Evolutionary conservation across 1,140 invertebrate genomes (phyloP), one percentile per base, ranked within the genome.

Genomic region (Halesus radiatus): DNA sequence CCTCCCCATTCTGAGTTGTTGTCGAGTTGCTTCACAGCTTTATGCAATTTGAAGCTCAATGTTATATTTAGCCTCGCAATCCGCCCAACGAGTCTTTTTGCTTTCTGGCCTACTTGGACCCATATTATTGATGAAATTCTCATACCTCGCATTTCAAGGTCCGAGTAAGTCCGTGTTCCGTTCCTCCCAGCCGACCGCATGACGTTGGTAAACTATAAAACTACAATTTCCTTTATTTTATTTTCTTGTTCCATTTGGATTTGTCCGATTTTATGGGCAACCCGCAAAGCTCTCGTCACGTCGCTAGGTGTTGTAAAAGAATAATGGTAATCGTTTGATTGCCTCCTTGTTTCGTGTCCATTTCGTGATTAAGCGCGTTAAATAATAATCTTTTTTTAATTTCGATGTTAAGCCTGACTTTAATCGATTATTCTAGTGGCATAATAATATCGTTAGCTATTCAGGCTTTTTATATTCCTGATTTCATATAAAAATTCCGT

Each of bases 61-160:
- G 66, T 70, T 45, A 70, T 52, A 50, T 50, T 70, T 70, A 18
- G 32, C 66, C 5, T 70, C 66, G 18, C 32, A 70, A 70, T 70
- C 37, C 32, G 29, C 29, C 29, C 62, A 7, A 37, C 66, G 32
- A 50, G 16, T 45, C 29, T 70, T 52, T 64, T 23, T 64, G 60
- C 10, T 45, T 64, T 70, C 66, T 70, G 66, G 66, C 66, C 66
- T 70, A 70, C 66, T 70, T 70, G 66, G 32, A 20, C 37, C 32
- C 37, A 13, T 50, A 26, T 45, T 20, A 50, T 20, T 50, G 66
- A 50, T 52, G 66, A 45, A 50, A 45, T 20, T 45, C 37, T 66
- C 29, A 5, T 8, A 32, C 62, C 62, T 66, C 26, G 56, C 56
- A 16, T 7, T 60, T n/a, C 62, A 66, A 66, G 62, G 62, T 66